These are phyloP conservation scores for Lanius collurio DNA, from an alignment of 2,113 vertebrate species.

Conservation along the genomic window DNA sequence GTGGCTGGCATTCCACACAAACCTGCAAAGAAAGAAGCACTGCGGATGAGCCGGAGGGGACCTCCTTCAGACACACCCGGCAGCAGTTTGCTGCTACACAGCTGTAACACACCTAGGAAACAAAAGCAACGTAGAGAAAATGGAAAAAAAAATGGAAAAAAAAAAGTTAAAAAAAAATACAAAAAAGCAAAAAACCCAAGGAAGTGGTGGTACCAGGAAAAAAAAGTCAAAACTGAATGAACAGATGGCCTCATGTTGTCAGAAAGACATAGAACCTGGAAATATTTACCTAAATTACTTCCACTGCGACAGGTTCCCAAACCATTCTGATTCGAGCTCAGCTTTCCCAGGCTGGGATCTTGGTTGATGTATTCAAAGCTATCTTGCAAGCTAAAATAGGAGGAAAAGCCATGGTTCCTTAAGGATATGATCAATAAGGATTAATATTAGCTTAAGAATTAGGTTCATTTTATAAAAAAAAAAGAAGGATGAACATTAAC, in stretches of 20 bases:
- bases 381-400: conserved; percentile 79
- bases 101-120: conserved; percentile 77
- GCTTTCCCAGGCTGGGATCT: conserved; percentile 71
- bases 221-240: background rate
- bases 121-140: conserved; percentile 58
- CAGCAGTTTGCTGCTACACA: conserved; percentile 76
- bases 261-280: background rate
- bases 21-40: conserved; percentile 87
- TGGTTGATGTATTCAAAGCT: conserved; percentile 87
- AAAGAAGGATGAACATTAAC: background rate
- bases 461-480: background rate
- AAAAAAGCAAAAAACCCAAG: background rate
- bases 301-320: conserved; percentile 72
- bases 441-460: background rate
- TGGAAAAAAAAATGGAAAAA: background rate
- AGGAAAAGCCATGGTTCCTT: background rate
- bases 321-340: conserved; percentile 71
- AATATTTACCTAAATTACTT: conserved; percentile 81
- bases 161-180: background rate
- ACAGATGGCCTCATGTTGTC: background rate
- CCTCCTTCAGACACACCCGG: conserved; percentile 76
- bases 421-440: background rate
- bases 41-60: conserved; percentile 80
- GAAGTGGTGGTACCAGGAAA: background rate
- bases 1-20: conserved; percentile 80